Evolutionary conservation across 2,888 invertebrate species (phyloP).

Genomic region (Philopedon plagiatum): DNA sequence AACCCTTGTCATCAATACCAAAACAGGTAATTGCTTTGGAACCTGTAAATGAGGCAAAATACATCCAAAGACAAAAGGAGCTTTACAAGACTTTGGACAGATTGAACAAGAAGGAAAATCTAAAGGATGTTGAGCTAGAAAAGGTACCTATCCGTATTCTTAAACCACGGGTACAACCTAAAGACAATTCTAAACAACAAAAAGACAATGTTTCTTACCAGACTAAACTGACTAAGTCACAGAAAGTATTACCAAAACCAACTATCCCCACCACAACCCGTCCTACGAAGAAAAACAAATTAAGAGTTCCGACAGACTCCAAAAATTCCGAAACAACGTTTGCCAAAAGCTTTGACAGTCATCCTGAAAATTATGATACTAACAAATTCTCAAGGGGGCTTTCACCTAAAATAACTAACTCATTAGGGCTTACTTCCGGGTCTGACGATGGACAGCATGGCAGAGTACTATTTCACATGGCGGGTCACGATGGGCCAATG

Average conservation of each 20-base stretch:
- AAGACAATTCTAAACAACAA: constrained; percentile 3
- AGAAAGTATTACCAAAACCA: constrained; percentile 2
- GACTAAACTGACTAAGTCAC: constrained; percentile 13
- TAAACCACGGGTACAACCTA: constrained; percentile 3
- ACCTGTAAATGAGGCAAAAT: constrained; percentile 67
- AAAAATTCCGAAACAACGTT: constrained; percentile 30
- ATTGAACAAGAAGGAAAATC: constrained; percentile 71
- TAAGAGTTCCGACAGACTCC: constrained; percentile 26
- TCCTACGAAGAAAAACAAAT: not conserved
- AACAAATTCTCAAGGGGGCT: constrained; percentile 56
- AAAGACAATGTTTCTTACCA: constrained; percentile 22
- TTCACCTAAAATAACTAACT: constrained; percentile 59
- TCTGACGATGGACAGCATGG: constrained; percentile 64
- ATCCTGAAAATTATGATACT: constrained; percentile 25
- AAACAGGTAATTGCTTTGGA: constrained; percentile 69
- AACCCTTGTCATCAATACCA: constrained; percentile 63
- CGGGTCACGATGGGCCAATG: constrained; percentile 85
- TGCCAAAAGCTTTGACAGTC: constrained; percentile 14
- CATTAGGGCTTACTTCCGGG: constrained; percentile 59
- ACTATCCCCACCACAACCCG: not conserved
- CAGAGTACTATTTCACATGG: constrained; percentile 83
- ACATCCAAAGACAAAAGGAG: constrained; percentile 62
- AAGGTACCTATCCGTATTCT: constrained; percentile 57
- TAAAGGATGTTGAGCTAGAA: constrained; percentile 68
- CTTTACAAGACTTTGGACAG: constrained; percentile 65